A percentile compares a stretch with the other conserved stretches of the same genome.
Conservation (phyloP, 1,140 invertebrate species). For the Zaprionus davidi region DNA sequence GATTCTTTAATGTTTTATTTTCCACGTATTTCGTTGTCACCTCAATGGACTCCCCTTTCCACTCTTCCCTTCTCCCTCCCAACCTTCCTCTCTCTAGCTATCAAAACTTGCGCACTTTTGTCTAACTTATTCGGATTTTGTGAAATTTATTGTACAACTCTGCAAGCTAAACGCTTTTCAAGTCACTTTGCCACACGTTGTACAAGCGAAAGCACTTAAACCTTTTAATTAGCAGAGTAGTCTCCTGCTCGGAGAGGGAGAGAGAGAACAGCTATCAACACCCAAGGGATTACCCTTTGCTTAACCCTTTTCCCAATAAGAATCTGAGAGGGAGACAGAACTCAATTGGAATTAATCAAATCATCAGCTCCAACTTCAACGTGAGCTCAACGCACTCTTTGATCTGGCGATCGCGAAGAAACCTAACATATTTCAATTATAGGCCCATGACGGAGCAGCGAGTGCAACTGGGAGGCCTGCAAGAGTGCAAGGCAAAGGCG, state of each 20-base stretch:
- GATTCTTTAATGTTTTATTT: conserved; percentile 79
- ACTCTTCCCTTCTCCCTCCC: not conserved
- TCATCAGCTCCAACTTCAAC: conserved; percentile 52
- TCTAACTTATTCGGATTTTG: conserved; percentile 5
- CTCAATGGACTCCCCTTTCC: not conserved
- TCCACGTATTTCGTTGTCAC: conserved; percentile 66
- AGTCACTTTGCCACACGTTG: not conserved
- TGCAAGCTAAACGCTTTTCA: conserved; percentile 4
- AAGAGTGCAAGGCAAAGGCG: conserved; percentile 46
- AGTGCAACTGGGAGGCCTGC: not conserved
- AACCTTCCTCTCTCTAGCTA: not conserved
- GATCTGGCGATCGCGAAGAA: conserved; percentile 52
- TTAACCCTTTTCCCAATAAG: conserved; percentile 10
- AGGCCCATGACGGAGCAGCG: conserved; percentile 62
- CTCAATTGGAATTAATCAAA: conserved; percentile 74
- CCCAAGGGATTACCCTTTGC: conserved; percentile 4
- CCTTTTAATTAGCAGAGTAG: conserved; percentile 36
- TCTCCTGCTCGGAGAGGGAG: not conserved
- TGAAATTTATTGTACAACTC: conserved; percentile 17
- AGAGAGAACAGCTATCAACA: conserved; percentile 32
- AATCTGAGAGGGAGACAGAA: conserved; percentile 11
- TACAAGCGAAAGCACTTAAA: conserved; percentile 29
- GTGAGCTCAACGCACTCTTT: conserved; percentile 56
- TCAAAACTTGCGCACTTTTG: conserved; percentile 42
- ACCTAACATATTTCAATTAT: conserved; percentile 83